Evolutionary conservation across 2,113 vertebrate species (phyloP), one percentile per base, ranked within the genome.

Genomic region (Odontesthes bonariensis): DNA sequence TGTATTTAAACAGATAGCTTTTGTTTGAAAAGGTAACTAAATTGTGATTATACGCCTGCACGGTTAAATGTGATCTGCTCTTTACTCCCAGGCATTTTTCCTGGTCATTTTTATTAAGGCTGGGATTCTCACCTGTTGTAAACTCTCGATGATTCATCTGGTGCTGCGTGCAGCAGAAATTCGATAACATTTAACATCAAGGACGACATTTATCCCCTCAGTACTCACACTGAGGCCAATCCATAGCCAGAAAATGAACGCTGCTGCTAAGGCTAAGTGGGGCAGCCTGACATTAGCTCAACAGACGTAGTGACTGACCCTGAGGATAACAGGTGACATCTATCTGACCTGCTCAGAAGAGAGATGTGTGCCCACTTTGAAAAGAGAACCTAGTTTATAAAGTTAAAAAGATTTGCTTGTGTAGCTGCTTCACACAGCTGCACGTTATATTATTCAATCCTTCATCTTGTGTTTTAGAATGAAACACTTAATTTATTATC

Each of bases 231-330:
- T 7, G 44, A 73, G 64, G 57, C 35, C 52, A 70, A 61, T 17
- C 9, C 53, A 46, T 27, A 10, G 58, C 69, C 40, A 53, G 40
- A 76, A 66, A 88, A 85, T 72, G 20, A 65, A 56, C 58, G 75
- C 57, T n/a, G 38, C 60, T 66, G 65, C 53, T 77, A 61, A 83
- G 22, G 65, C 53, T 77, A 68, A 83, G 22, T 76, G 69, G 44
- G 58, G 35, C 74, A 69, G 27, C 23, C 46, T 65, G 55, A 86
- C 69, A 75, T 76, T 82, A 77, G 68, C 68, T 80, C 46, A 60
- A 6, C 35, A 70, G 61, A 51, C 42, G 7, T 58, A 60, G 59
- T 19, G 22, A 40, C 27, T 82, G 83, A 88, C 71, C 35, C 78
- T 58, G 47, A 62, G 40, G 8, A 16, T 75, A 67, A 81, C 85